phyloP scores from a whole-genome alignment of 2,888 invertebrate species.

The Sabatieria punctata region DNA sequence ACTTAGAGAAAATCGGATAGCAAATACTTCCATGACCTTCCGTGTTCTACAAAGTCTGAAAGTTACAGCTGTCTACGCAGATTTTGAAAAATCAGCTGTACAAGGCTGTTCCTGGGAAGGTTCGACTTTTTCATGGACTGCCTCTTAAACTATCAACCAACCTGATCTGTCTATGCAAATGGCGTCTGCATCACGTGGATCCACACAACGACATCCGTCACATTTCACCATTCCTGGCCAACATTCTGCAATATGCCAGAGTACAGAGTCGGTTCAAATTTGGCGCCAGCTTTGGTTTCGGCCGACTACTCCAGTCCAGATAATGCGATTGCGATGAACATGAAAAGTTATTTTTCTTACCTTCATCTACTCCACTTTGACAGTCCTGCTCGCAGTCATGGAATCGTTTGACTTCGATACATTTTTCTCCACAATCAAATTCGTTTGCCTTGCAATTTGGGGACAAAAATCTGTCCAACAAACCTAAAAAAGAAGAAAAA shows the following conservation, averaged over 20 bases:
- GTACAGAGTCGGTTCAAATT: neutral
- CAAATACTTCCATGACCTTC: no score
- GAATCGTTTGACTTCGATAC: neutral
- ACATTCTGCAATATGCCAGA: conserved; percentile 1
- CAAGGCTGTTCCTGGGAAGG: no score
- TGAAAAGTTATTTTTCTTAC: no score
- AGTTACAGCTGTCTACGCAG: no score
- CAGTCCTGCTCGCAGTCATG: conserved; percentile 3
- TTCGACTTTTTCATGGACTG: no score
- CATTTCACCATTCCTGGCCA: conserved; percentile 6
- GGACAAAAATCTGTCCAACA: neutral
- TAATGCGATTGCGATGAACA: no score
- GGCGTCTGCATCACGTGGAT: conserved; percentile 1
- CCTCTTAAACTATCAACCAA: no score
- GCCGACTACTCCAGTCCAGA: no score
- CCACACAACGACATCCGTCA: conserved; percentile 7
- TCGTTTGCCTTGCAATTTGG: neutral
- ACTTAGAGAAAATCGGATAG: no score
- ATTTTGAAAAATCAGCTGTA: no score
- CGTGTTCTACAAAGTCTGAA: no score
- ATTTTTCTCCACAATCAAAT: conserved; percentile 6
- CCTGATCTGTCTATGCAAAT: neutral
- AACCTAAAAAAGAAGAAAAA: no score
- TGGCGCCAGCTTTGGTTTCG: neutral
- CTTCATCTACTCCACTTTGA: conserved; percentile 2